Conservation (phyloP, 2,113 vertebrate species). For the Phrynocephalus versicolor region DNA sequence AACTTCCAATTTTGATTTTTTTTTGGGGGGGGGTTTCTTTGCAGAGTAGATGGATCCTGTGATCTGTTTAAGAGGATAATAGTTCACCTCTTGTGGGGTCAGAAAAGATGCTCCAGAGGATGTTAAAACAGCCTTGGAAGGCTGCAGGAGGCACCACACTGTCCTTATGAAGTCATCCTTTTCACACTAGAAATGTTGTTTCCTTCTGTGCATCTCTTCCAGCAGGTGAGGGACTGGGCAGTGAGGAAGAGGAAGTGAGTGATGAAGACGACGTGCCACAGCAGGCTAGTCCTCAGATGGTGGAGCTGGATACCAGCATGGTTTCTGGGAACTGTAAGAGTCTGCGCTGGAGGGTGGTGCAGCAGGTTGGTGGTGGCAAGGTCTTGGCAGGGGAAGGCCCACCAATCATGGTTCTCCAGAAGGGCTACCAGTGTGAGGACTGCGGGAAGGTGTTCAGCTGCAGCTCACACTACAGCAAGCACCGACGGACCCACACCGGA, state of each 20-base stretch:
- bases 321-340: not conserved
- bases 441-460: constrained; percentile 89
- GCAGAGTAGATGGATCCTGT: no score
- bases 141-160: not conserved
- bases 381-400: not conserved
- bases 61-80: no score
- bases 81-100: no score
- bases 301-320: constrained; percentile 16
- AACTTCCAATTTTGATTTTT: no score
- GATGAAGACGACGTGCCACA: not conserved
- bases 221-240: not conserved
- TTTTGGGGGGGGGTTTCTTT: no score
- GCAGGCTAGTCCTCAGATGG: not conserved
- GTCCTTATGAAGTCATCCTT: not conserved
- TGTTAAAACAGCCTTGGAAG: no score
- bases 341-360: constrained; percentile 30
- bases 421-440: constrained; percentile 74
- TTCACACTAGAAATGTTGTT: not conserved
- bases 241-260: not conserved
- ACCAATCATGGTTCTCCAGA: constrained; percentile 63
- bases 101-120: no score
- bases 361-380: not conserved
- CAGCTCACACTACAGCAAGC: constrained; percentile 82
- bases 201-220: not conserved
- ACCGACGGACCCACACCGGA: constrained; percentile 73